Evolutionary conservation across 1,140 invertebrate genomes (phyloP).

Genomic region (Leucophenga varia): DNA sequence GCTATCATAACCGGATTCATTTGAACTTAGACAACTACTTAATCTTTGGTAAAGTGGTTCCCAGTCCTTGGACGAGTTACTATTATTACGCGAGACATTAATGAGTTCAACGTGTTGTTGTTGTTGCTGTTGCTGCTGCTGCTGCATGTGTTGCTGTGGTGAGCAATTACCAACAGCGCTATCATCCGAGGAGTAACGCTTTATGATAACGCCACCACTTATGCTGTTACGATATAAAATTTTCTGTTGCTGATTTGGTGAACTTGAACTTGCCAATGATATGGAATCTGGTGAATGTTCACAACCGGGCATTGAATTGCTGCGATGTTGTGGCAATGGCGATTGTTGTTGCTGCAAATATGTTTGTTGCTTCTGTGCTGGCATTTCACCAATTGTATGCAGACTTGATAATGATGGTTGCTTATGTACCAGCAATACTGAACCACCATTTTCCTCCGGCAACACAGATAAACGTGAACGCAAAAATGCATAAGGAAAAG

Average conservation of each 20-base stretch:
- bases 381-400: conserved; percentile 12
- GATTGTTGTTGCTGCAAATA: conserved; percentile 11
- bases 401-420: conserved; percentile 46
- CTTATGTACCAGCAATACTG: conserved; percentile 58
- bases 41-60: conserved; percentile 61
- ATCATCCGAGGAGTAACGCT: conserved; percentile 29
- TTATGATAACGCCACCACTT: conserved; percentile 6
- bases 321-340: conserved; percentile 16
- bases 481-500: conserved; percentile 77
- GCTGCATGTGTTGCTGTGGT: conserved; percentile 15
- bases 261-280: conserved; percentile 15
- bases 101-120: conserved; percentile 1
- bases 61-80: conserved; percentile 56
- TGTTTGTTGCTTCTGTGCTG: neutral
- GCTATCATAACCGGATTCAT: conserved; percentile 81
- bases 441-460: conserved; percentile 68
- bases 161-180: conserved; percentile 25
- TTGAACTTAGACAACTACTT: conserved; percentile 74
- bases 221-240: conserved; percentile 16
- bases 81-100: conserved; percentile 54
- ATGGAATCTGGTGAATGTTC: conserved; percentile 1
- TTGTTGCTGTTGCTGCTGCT: conserved; percentile 9
- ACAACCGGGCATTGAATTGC: conserved; percentile 7
- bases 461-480: conserved; percentile 73
- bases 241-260: conserved; percentile 18